Evolutionary conservation across 2,888 invertebrate species (phyloP), one percentile per base, ranked within the genome.

Genomic region (Drosophila seclusa): DNA sequence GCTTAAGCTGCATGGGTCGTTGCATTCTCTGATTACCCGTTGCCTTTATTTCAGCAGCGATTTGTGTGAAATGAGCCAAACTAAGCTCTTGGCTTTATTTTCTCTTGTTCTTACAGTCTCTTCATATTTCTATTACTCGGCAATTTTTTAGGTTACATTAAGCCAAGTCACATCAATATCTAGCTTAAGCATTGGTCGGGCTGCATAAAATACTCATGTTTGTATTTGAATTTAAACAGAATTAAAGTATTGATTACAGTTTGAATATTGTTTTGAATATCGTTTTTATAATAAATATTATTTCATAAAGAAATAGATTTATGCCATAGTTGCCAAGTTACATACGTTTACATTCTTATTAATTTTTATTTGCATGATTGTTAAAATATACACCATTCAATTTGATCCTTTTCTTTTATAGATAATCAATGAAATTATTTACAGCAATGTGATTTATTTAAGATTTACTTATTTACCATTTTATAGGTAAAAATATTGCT

Each of bases 31-130:
- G 55, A 57, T 73, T 73, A 58, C 42, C 36, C 57, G 32, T 29
- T 63, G 45, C 48, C 59, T 40, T 54, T 53, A 40, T 54, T 57
- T 55, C 53, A 45, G 52, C 55, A 58, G 55, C 65, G 63, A 80
- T 68, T 77, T 58, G 57, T 68, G 72, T 76, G 76, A 84, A 86
- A 84, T 86, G 83, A 84, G 76, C 77, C 81, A 69, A 57, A 61
- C 73, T 81, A 86, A 83, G 77, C 76, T 38, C 40, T 42, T 64
- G 40, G 60, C 57, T 74, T 50, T 36, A 31, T 27, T 7, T 57
- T 21, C 55, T 16, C 42, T 60, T 52, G 5, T 18, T 32, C 18
- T 21, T 55, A 52, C 21, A 31, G 31, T 29, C 27, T 52, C 13
- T 31, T 40, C 24, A 27, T 27, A 60, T 24, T 50, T n/a, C n/a